Evolutionary conservation across 2,888 invertebrate species (phyloP), one percentile per base, ranked within the genome.

Genomic region (Clitarchus hookeri): DNA sequence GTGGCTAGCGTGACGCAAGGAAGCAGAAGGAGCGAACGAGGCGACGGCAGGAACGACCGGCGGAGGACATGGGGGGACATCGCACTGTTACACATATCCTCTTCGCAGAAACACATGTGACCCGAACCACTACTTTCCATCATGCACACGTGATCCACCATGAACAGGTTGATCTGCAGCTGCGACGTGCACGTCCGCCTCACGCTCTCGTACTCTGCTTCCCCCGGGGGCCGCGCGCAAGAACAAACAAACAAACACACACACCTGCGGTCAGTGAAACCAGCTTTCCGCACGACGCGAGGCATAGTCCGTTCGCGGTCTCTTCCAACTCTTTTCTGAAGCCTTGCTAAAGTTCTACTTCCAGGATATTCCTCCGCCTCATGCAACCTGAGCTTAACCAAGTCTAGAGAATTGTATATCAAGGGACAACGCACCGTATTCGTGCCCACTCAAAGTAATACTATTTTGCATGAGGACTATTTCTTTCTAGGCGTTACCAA

Each of bases 81-180:
- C 88, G 92, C 93, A 90, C 92, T 92, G 93, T 98, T 98, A 94
- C 98, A 98, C 96, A 96, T 96, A 94, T 98, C 97, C 94, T 97
- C 97, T 94, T 98, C 98, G 94, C 98, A 98, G 95, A 98, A 98
- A 94, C 98, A 98, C 98, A 98, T 98, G 95, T 97, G 97, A 93
- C 98, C 98, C 92, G 96, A 97, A 93, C 98, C 97, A 94, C 97
- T 97, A 95, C 98, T 97, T 96, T 98, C 98, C 96, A 97, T 96
- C 98, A 98, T 98, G 95, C 98, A 98, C 93, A 98, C 98, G 94
- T 98, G 98, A 93, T 98, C 98, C 92, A 98, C 98, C 97, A 98
- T 98, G 94, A 98, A 98, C 91, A 98, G 94, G 93, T 98, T 98
- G 93, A 98, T 98, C 93, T 97, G 97, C 89, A 98, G 94, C 91